These are phyloP conservation scores for Scarus forsteni DNA, from an alignment of 2,797 vertebrate species.

Conservation along the genomic window DNA sequence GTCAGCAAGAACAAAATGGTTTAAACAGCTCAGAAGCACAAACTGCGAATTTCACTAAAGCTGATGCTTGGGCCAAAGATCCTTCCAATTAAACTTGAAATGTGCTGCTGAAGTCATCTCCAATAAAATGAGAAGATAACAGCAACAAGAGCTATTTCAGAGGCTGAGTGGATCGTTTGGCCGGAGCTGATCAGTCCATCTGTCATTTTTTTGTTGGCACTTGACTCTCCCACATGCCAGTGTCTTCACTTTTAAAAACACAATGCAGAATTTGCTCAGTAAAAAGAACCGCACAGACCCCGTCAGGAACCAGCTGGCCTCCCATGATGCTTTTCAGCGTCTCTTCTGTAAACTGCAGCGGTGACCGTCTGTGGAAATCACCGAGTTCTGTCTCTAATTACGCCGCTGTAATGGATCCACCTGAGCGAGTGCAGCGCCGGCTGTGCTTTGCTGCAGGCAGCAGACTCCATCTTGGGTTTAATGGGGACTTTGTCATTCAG, in stretches of 20 bases:
- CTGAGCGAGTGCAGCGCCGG: slow-evolving; percentile 44
- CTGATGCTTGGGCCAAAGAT: too few relatives aligned
- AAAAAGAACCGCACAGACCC: background rate
- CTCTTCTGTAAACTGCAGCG: slow-evolving; percentile 39
- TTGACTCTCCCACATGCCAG: background rate
- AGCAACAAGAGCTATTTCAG: background rate
- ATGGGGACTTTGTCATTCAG: slow-evolving; percentile 79
- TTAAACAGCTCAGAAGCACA: too few relatives aligned
- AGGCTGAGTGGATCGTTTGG: background rate
- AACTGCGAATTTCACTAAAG: too few relatives aligned
- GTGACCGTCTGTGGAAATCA: slow-evolving; percentile 23
- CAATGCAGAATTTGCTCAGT: too few relatives aligned
- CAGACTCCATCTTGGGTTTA: slow-evolving; percentile 72
- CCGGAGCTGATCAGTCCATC: background rate
- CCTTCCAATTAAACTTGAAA: too few relatives aligned
- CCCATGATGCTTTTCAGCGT: slow-evolving; percentile 25
- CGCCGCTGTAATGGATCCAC: slow-evolving; percentile 62
- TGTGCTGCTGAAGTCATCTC: too few relatives aligned
- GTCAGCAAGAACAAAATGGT: too few relatives aligned
- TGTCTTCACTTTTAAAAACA: background rate
- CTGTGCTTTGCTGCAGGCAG: slow-evolving; percentile 59
- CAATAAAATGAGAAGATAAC: too few relatives aligned
- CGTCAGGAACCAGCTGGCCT: background rate
- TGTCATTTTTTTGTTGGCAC: background rate
- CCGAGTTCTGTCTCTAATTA: slow-evolving; percentile 56